Evolutionary conservation across 2,888 invertebrate genomes (phyloP).

Genomic region (Aleiodes leptofemur): DNA sequence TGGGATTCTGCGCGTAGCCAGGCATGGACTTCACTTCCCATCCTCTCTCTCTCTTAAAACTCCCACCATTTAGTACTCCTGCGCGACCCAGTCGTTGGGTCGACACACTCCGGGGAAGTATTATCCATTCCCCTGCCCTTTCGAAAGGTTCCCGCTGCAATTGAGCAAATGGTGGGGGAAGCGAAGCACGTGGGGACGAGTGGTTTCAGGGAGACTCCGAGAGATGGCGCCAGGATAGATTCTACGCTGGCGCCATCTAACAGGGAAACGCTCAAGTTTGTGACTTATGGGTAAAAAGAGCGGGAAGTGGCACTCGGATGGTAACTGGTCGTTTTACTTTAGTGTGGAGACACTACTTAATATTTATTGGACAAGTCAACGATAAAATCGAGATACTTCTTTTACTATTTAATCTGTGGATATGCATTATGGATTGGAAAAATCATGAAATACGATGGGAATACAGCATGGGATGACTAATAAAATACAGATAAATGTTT

Average conservation of each 20-base stretch:
- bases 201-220: constrained; percentile 53
- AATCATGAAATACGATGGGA: constrained; percentile 51
- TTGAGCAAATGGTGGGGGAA: constrained; percentile 54
- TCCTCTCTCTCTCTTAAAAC: not conserved
- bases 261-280: constrained; percentile 24
- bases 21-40: constrained; percentile 58
- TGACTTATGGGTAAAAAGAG: constrained; percentile 47
- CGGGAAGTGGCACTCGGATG: constrained; percentile 43
- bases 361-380: constrained; percentile 43
- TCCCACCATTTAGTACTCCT: constrained; percentile 42
- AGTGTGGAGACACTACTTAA: constrained; percentile 13
- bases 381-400: not conserved
- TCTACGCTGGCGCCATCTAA: constrained; percentile 42
- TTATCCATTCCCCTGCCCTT: constrained; percentile 47
- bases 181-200: constrained; percentile 63
- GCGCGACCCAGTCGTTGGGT: constrained; percentile 48
- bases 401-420: constrained; percentile 32
- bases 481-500: constrained; percentile 48
- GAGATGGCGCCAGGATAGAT: constrained; percentile 64
- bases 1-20: constrained; percentile 74
- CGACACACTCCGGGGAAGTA: constrained; percentile 56
- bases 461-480: constrained; percentile 48
- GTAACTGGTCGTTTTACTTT: not conserved
- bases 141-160: not conserved
- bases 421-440: constrained; percentile 46